Percentiles rank a stretch among this genome's conserved stretches.
Evolutionary conservation across 2,113 vertebrate species (phyloP).

Genomic region (Urocitellus parryii): DNA sequence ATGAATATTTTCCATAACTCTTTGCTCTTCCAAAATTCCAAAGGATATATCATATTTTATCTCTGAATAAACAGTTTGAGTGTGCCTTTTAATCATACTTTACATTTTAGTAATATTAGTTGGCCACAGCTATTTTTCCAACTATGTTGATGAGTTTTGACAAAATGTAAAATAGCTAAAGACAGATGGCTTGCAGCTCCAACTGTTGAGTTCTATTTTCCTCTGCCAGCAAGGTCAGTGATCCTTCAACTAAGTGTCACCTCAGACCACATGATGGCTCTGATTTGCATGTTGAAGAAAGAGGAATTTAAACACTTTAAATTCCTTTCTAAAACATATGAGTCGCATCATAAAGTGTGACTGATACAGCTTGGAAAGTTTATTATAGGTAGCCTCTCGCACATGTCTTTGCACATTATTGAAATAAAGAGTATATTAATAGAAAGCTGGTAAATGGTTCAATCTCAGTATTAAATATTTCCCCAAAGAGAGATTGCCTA

Average conservation of each 20-base stretch:
- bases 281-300: slow-evolving; percentile 71
- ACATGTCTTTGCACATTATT: neutral
- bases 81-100: slow-evolving; percentile 53
- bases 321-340: slow-evolving; percentile 61
- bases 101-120: slow-evolving; percentile 69
- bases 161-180: slow-evolving; percentile 72
- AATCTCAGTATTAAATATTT: slow-evolving; percentile 12
- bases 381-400: slow-evolving; percentile 16
- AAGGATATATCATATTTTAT: slow-evolving; percentile 51
- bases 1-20: slow-evolving; percentile 43
- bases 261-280: slow-evolving; percentile 54
- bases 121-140: slow-evolving; percentile 65
- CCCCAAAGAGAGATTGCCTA: neutral
- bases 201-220: slow-evolving; percentile 75
- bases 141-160: slow-evolving; percentile 73
- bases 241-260: slow-evolving; percentile 64
- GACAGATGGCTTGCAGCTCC: slow-evolving; percentile 80
- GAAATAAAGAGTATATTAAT: slow-evolving; percentile 32
- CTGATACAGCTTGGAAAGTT: neutral
- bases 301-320: slow-evolving; percentile 45
- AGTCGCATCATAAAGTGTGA: neutral
- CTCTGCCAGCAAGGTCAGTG: slow-evolving; percentile 69
- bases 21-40: slow-evolving; percentile 51
- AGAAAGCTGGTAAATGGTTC: neutral
- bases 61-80: slow-evolving; percentile 42